phyloP scores from a whole-genome alignment of 2,888 invertebrate genomes.

The Microctonus brassicae region DNA sequence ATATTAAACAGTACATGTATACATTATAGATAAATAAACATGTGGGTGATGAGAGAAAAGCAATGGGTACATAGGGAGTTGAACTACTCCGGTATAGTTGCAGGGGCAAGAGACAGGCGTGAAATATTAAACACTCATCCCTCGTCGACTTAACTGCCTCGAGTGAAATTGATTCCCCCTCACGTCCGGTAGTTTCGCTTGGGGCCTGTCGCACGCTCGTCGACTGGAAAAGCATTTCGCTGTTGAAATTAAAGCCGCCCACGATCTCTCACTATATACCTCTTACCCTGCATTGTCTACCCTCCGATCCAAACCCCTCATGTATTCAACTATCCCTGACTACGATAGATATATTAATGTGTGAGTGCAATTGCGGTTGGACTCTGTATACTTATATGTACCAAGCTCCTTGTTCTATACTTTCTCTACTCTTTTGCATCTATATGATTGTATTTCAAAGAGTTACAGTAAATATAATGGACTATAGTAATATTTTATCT shows the following conservation, averaged over 20 bases:
- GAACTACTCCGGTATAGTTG: constrained; percentile 26
- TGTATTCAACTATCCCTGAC: background rate
- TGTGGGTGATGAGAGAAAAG: background rate
- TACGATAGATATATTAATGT: background rate
- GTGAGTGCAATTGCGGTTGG: constrained; percentile 19
- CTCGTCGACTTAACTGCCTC: constrained; percentile 49
- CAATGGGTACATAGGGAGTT: background rate
- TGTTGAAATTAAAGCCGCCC: constrained; percentile 52
- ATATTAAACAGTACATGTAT: background rate
- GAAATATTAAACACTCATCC: constrained; percentile 53
- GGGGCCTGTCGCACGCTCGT: constrained; percentile 40
- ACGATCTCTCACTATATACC: constrained; percentile 30
- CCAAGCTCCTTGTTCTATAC: background rate
- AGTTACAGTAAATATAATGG: no score
- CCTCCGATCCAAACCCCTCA: background rate
- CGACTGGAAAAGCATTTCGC: constrained; percentile 51
- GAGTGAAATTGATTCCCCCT: constrained; percentile 51
- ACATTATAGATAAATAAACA: background rate
- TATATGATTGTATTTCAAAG: no score
- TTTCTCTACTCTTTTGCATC: background rate
- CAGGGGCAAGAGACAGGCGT: constrained; percentile 46
- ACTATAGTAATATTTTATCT: no score
- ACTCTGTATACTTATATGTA: background rate
- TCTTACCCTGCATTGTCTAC: background rate
- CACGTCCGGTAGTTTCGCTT: constrained; percentile 44